Conservation (phyloP, 2,888 invertebrate species). For the Epinotia bilunana region DNA sequence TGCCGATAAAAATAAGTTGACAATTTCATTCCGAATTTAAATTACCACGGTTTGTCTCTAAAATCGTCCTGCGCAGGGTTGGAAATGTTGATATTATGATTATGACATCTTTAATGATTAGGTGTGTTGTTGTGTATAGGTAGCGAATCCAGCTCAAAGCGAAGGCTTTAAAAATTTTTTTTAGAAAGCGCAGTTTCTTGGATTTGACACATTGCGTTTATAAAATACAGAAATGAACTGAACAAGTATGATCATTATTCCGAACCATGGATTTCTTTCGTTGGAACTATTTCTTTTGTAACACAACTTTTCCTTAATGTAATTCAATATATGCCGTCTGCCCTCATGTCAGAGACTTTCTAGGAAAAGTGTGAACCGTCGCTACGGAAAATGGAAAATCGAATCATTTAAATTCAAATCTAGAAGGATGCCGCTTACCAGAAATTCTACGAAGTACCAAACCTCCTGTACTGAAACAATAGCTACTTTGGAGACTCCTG, state of each 20-base stretch:
- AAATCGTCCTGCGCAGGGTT: constrained; percentile 1
- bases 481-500: background rate
- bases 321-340: background rate
- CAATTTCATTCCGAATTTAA: constrained; percentile 17
- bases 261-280: background rate
- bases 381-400: constrained; percentile 4
- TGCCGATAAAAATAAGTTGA: constrained; percentile 55
- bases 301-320: background rate
- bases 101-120: background rate
- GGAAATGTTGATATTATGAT: background rate
- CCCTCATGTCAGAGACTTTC: constrained; percentile 4
- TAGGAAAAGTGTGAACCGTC: background rate
- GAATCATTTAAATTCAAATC: background rate
- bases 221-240: no score
- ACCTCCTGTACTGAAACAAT: background rate
- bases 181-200: no score
- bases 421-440: background rate
- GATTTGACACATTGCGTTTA: no score
- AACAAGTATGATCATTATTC: no score
- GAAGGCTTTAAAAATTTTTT: no score
- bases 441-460: background rate
- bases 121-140: background rate
- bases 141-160: no score
- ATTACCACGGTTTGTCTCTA: constrained; percentile 3
- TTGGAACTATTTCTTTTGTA: background rate